Percentiles rank a stretch among this genome's conserved stretches.
Evolutionary conservation across 2,888 invertebrate species (phyloP).

Genomic region (Eledone cirrhosa): DNA sequence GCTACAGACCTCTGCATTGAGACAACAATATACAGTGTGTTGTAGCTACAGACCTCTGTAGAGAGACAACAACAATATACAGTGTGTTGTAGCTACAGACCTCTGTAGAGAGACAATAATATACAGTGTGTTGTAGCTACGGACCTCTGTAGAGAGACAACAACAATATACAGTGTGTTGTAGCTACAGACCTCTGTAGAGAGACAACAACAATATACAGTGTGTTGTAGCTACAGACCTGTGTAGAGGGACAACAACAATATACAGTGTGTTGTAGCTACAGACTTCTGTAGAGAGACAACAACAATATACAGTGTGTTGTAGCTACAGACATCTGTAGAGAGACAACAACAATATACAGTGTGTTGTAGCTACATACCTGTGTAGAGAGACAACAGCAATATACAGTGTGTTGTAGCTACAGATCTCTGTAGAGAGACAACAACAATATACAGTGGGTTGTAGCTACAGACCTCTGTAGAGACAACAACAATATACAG

Average conservation of each 20-base stretch:
- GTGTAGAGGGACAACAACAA: conserved; percentile 38
- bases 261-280: too few relatives aligned
- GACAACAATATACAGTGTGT: too few relatives aligned
- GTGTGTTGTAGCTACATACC: too few relatives aligned
- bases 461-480: conserved; percentile 52
- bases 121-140: too few relatives aligned
- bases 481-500: conserved; percentile 22
- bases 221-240: too few relatives aligned
- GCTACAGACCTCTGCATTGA: conserved; percentile 48
- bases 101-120: conserved; percentile 40
- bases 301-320: too few relatives aligned
- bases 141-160: conserved; percentile 43
- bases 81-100: too few relatives aligned
- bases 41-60: conserved; percentile 52
- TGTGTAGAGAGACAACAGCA: conserved; percentile 38
- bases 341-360: too few relatives aligned
- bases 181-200: conserved; percentile 52
- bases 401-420: too few relatives aligned
- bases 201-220: too few relatives aligned
- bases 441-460: too few relatives aligned
- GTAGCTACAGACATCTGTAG: conserved; percentile 52
- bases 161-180: too few relatives aligned
- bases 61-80: conserved; percentile 24
- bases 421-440: conserved; percentile 46
- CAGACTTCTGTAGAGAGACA: conserved; percentile 44